Evolutionary conservation across 2,113 vertebrate genomes (phyloP).

Genomic region (Festucalex cinctus): DNA sequence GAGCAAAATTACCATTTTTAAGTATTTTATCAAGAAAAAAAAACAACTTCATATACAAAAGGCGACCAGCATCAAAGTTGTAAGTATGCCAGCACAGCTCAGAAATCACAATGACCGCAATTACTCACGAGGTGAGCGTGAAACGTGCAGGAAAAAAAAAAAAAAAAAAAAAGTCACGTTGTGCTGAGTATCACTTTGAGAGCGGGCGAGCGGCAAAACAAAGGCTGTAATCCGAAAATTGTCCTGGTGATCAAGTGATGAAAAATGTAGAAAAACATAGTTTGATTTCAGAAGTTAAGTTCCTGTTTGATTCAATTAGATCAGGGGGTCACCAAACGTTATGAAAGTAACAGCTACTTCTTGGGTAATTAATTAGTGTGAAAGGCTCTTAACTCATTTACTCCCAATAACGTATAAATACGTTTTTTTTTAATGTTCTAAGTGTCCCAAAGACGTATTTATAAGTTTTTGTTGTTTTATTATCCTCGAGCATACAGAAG

Average conservation of each 20-base stretch:
- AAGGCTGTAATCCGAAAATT: constrained; percentile 95
- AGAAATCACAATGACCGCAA: constrained; percentile 89
- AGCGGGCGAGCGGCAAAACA: constrained; percentile 82
- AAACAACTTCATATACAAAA: constrained; percentile 79
- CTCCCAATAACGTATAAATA: no score
- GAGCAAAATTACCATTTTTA: constrained; percentile 24
- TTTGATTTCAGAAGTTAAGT: background rate
- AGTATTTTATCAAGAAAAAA: constrained; percentile 82
- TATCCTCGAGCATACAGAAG: no score
- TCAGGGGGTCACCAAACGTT: no score
- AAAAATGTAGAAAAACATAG: background rate
- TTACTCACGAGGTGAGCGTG: constrained; percentile 96
- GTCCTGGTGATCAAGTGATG: constrained; percentile 84
- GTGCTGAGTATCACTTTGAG: constrained; percentile 96
- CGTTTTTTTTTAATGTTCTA: no score
- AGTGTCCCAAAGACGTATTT: no score
- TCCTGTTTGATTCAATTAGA: background rate
- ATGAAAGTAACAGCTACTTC: background rate
- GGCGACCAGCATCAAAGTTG: constrained; percentile 86
- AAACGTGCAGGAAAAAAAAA: no score
- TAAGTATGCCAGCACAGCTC: constrained; percentile 75
- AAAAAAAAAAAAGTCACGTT: constrained; percentile 81
- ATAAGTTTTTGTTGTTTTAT: no score
- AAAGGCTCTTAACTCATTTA: no score
- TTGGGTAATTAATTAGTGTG: background rate